phyloP scores from a whole-genome alignment of 1,140 invertebrate species.

The Anagrus nilaparvatae region DNA sequence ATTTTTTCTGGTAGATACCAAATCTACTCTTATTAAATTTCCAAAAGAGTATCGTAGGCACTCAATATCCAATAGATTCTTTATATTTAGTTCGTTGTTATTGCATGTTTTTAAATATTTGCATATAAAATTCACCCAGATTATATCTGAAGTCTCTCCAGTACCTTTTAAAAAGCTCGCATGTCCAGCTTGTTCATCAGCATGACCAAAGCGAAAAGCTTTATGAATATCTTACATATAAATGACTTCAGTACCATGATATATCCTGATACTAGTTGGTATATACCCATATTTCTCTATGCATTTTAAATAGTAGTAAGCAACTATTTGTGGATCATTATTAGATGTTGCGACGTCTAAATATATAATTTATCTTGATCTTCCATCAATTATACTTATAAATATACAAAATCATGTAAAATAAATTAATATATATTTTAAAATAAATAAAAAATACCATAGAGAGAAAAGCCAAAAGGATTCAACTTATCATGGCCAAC shows the following conservation, averaged over 20 bases:
- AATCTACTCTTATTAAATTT: background rate
- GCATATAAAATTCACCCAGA: constrained; percentile 1
- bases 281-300: background rate
- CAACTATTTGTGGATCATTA: background rate
- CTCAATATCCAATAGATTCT: background rate
- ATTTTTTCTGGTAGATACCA: background rate
- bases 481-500: no score
- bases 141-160: background rate
- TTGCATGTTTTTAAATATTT: background rate
- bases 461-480: no score
- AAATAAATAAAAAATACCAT: no score
- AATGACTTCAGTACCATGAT: constrained; percentile 2
- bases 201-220: background rate
- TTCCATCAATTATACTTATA: no score
- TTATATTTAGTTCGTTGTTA: background rate
- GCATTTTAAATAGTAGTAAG: background rate
- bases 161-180: constrained; percentile 7
- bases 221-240: constrained; percentile 2
- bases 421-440: no score
- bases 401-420: no score
- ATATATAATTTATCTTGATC: constrained; percentile 22
- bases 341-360: constrained; percentile 10
- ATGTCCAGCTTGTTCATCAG: constrained; percentile 2
- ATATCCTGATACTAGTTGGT: constrained; percentile 2
- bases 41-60: constrained; percentile 1